A percentile compares a stretch with the other conserved stretches of the same genome.
These are phyloP conservation scores for Tetraneura akinire DNA, from an alignment of 1,140 invertebrate species.

Conservation along the genomic window DNA sequence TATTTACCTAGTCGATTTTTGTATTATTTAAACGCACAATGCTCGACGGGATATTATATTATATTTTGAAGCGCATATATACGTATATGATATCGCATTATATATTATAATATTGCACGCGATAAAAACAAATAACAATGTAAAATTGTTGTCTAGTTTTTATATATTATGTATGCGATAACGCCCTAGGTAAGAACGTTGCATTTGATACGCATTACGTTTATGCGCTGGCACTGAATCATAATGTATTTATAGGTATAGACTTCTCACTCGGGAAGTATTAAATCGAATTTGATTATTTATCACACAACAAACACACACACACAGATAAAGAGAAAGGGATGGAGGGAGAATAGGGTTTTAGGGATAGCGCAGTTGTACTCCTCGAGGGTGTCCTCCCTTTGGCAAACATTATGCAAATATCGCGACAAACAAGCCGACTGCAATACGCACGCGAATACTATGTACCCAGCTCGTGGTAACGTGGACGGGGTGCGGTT, in stretches of 20 bases:
- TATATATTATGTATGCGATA: neutral
- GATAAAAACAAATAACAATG: no score
- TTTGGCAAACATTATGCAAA: slow-evolving; percentile 32
- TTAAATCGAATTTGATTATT: slow-evolving; percentile 41
- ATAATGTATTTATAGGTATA: slow-evolving; percentile 37
- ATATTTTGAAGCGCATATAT: neutral
- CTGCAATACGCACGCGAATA: neutral
- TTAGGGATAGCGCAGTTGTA: neutral
- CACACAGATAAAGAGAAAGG: no score
- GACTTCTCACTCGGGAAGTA: neutral
- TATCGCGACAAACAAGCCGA: slow-evolving; percentile 16
- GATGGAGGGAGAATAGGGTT: no score
- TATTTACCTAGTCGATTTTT: neutral
- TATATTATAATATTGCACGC: neutral
- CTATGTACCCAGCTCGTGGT: neutral
- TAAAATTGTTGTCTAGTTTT: neutral
- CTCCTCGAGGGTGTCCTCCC: slow-evolving; percentile 6
- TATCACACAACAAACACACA: no score
- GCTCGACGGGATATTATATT: neutral
- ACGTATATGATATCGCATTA: neutral
- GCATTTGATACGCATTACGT: neutral
- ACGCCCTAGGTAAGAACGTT: neutral
- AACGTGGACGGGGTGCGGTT: neutral
- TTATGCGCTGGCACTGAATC: neutral
- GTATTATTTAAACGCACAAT: neutral